These are phyloP conservation scores for Leptinotarsa peninsularis DNA, from an alignment of 2,888 invertebrate species.

Conservation along the genomic window DNA sequence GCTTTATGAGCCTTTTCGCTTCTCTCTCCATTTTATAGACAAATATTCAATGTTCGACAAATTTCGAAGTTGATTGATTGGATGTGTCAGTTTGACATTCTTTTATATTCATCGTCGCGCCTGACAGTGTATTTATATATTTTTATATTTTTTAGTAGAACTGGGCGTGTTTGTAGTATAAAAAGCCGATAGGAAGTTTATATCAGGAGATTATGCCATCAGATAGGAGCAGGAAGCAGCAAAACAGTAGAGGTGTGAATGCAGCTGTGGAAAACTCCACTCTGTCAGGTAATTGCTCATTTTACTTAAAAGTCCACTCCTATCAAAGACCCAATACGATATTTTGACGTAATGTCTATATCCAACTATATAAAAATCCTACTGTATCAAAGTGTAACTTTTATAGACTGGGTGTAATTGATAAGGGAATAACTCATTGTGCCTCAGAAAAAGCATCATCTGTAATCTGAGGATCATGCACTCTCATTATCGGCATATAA, in stretches of 20 bases:
- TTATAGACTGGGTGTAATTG: too few species aligned
- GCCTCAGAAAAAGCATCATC: too few species aligned
- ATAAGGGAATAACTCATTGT: too few species aligned
- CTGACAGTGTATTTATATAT: not conserved
- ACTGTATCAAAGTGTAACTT: too few species aligned
- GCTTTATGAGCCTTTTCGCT: constrained; percentile 38
- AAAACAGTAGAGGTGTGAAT: constrained; percentile 20
- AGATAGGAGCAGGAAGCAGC: not conserved
- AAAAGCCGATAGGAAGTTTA: not conserved
- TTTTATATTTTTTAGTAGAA: constrained; percentile 7
- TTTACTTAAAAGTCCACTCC: too few species aligned
- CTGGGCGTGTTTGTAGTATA: not conserved
- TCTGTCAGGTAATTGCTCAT: not conserved
- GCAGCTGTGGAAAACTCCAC: not conserved
- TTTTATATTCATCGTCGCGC: constrained; percentile 4
- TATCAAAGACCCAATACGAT: too few species aligned
- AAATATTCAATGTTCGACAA: constrained; percentile 10
- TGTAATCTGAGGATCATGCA: too few species aligned
- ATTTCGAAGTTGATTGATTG: constrained; percentile 6
- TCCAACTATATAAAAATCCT: too few species aligned
- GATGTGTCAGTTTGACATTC: constrained; percentile 20
- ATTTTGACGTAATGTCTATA: too few species aligned
- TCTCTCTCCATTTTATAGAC: constrained; percentile 39
- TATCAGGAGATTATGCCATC: not conserved
- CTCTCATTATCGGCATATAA: too few species aligned